Evolutionary conservation across 2,797 vertebrate genomes (phyloP).

Genomic region (Bradypodion pumilum): DNA sequence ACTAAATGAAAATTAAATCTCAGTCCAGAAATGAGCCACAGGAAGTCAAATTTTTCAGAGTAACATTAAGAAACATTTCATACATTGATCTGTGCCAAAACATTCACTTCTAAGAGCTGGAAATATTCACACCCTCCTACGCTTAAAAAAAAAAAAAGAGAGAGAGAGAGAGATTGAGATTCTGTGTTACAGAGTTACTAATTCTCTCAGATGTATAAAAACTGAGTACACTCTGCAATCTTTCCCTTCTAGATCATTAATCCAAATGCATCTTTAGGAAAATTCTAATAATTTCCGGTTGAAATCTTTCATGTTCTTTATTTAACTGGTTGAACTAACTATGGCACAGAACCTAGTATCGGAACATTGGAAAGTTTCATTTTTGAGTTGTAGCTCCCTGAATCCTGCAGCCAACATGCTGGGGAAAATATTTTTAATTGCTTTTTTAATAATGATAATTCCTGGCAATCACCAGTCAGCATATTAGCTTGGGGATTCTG

Average conservation of each 20-base stretch:
- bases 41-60: constrained; percentile 46
- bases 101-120: constrained; percentile 61
- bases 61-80: neutral
- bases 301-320: neutral
- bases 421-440: neutral
- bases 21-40: constrained; percentile 12
- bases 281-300: neutral
- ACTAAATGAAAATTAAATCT: constrained; percentile 42
- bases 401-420: neutral
- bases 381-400: neutral
- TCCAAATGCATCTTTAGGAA: constrained; percentile 9
- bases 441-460: too few species aligned
- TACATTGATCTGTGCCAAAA: constrained; percentile 54
- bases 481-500: neutral
- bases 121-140: constrained; percentile 70
- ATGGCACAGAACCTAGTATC: neutral
- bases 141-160: constrained; percentile 39
- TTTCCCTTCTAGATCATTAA: constrained; percentile 34
- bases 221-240: neutral
- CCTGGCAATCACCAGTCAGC: too few species aligned
- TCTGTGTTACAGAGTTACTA: constrained; percentile 59
- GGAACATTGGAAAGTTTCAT: neutral
- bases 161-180: too few species aligned
- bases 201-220: constrained; percentile 61
- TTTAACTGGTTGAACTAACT: neutral